These are phyloP conservation scores for Trachelus iudaicus DNA, from an alignment of 2,888 invertebrate species.

Conservation along the genomic window DNA sequence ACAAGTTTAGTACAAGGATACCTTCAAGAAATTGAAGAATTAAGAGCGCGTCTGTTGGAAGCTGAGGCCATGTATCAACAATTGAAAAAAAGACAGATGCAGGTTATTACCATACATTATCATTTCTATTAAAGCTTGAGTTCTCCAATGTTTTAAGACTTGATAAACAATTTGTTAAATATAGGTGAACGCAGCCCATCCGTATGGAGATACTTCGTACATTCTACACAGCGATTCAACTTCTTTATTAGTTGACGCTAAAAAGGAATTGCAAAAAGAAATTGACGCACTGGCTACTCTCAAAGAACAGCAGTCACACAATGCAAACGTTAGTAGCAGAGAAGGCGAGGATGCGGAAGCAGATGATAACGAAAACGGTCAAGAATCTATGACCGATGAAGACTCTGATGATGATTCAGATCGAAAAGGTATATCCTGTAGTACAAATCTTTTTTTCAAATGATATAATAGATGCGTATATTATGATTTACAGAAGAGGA, in stretches of 20 bases:
- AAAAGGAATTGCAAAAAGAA: constrained; percentile 80
- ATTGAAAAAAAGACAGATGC: constrained; percentile 67
- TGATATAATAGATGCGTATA: neutral
- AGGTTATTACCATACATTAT: constrained; percentile 34
- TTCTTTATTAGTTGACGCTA: constrained; percentile 80
- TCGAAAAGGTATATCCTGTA: constrained; percentile 70
- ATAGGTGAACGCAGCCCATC: constrained; percentile 55
- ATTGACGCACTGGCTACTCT: constrained; percentile 68
- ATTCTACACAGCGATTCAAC: constrained; percentile 72
- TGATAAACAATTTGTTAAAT: neutral
- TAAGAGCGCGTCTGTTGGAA: constrained; percentile 89
- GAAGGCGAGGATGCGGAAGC: constrained; percentile 68
- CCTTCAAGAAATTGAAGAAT: constrained; percentile 89
- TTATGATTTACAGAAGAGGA: constrained; percentile 57
- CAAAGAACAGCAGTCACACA: constrained; percentile 54
- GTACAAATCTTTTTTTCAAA: neutral
- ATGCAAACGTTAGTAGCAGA: constrained; percentile 59
- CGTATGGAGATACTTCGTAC: constrained; percentile 66
- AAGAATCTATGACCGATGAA: constrained; percentile 71
- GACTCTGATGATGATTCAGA: constrained; percentile 70
- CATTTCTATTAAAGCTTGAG: neutral
- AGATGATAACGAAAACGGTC: constrained; percentile 70
- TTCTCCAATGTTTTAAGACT: neutral
- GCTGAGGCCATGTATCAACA: constrained; percentile 84
- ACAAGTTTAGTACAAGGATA: constrained; percentile 83